Conservation (phyloP, 1,140 invertebrate genomes). For the Potamilus streckersoni region DNA sequence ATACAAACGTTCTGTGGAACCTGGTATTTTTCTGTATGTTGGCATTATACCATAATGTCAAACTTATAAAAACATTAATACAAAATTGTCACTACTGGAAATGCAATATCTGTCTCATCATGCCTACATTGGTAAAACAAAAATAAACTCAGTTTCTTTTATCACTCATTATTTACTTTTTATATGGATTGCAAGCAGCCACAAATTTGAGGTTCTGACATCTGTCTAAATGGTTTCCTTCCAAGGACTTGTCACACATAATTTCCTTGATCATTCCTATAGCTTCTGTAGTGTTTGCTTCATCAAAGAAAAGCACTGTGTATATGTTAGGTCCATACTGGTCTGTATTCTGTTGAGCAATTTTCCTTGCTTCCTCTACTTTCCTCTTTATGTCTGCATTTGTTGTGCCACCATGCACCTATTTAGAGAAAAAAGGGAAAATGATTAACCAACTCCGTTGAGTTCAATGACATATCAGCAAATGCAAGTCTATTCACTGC, state of each 20-base stretch:
- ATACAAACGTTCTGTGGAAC: no score
- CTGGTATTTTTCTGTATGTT: no score
- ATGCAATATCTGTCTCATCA: no score
- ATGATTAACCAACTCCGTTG: neutral
- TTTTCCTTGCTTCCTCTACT: slow-evolving; percentile 48
- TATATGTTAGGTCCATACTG: slow-evolving; percentile 33
- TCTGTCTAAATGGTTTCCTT: slow-evolving; percentile 37
- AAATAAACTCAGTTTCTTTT: no score
- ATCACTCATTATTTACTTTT: slow-evolving; percentile 38
- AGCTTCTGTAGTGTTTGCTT: slow-evolving; percentile 62
- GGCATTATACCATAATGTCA: no score
- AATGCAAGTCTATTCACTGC: no score
- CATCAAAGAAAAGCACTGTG: slow-evolving; percentile 63
- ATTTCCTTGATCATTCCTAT: slow-evolving; percentile 63
- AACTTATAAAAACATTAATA: no score
- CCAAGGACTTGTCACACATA: slow-evolving; percentile 57
- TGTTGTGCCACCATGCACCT: slow-evolving; percentile 64
- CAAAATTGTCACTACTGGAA: no score
- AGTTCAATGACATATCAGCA: no score
- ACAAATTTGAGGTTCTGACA: slow-evolving; percentile 49
- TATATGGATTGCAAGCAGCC: slow-evolving; percentile 60
- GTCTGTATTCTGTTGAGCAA: slow-evolving; percentile 43
- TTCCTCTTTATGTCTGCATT: slow-evolving; percentile 49
- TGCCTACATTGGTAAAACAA: no score
- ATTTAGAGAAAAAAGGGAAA: neutral